Base-by-base conservation (phyloP, 2,888 invertebrate species). In the Parochlus steinenii region DNA sequence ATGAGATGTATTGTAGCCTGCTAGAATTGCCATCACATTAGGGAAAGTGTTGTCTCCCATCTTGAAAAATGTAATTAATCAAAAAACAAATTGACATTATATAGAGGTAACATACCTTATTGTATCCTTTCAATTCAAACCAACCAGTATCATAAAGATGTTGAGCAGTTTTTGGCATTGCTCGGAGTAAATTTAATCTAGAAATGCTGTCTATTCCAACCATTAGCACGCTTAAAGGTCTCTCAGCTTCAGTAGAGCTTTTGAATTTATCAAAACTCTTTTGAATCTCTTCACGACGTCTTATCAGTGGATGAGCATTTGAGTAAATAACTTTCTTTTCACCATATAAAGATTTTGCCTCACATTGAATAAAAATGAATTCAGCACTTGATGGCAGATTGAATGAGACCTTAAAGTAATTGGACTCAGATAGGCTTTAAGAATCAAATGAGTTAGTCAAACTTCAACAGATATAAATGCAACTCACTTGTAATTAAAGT, bases 21-120 rank as follows among this genome's bases (percentile, higher is more conserved):
- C 74, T 10, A 82, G 61, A 28, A 80, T 64, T 0, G 87, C 83
- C 68, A 87, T 77, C 32, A 92, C 56, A 56, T 92, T 93, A 0
- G 90, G 86, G 49, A 81, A 85, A 0, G 89, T 90, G 48, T 90
- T 90, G 49, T 89, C 89, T 5, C 74, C 85, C 40, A 82, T 69
- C 69, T 83, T n/a, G 50, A 2, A 46, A 42, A 17, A 12, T 26
- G 26, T 24, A 29, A 6, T 32, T 29, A 11, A 30, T 20, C 14
- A 17, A 28, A 34, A 33, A 33, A 29, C 17, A 15, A 15, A 29
- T 6, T 19, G n/a, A 3, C 6, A 19, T 10, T 10, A 14, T 26
- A 15, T 17, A 12, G 16, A 26, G 25, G 19, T n/a, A 54, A 58
- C 26, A 43, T 50, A 70, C 71, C 65, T 71, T 71, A 47, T 71